Percentiles rank a stretch among this genome's conserved stretches.
These are phyloP conservation scores for Eledona agricola DNA, from an alignment of 2,888 invertebrate genomes.

Conservation along the genomic window DNA sequence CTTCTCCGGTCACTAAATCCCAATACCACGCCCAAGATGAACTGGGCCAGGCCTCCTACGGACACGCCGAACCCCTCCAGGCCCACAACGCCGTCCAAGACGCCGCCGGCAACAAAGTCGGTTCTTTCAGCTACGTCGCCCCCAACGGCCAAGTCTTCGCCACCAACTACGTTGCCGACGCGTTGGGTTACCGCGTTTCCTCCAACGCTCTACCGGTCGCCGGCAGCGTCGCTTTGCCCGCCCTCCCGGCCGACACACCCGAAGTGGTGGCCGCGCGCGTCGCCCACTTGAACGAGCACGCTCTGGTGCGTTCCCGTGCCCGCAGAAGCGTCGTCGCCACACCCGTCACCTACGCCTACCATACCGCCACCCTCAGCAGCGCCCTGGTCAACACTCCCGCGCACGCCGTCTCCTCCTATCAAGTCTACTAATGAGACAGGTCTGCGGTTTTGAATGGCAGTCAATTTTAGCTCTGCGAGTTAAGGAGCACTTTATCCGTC, in stretches of 20 bases:
- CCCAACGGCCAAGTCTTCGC: slow-evolving; percentile 61
- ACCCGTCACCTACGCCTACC: slow-evolving; percentile 41
- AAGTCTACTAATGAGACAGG: slow-evolving; percentile 49
- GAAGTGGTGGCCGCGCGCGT: slow-evolving; percentile 62
- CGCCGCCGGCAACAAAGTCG: slow-evolving; percentile 60
- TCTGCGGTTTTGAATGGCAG: slow-evolving; percentile 36
- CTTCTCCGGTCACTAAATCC: slow-evolving; percentile 51
- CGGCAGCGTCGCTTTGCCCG: slow-evolving; percentile 54
- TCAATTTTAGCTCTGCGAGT: slow-evolving; percentile 36
- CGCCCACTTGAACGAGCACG: slow-evolving; percentile 59
- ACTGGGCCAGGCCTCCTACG: slow-evolving; percentile 60
- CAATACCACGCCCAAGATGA: slow-evolving; percentile 62
- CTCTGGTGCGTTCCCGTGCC: slow-evolving; percentile 52
- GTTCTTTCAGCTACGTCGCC: slow-evolving; percentile 62
- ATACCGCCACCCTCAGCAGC: slow-evolving; percentile 52
- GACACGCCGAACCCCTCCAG: slow-evolving; percentile 59
- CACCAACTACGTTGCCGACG: slow-evolving; percentile 63
- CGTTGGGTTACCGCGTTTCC: slow-evolving; percentile 60
- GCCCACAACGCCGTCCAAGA: slow-evolving; percentile 58
- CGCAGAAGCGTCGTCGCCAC: slow-evolving; percentile 27
- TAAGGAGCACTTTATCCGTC: slow-evolving; percentile 25
- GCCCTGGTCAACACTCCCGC: slow-evolving; percentile 61
- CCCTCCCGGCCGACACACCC: slow-evolving; percentile 44
- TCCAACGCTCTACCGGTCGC: slow-evolving; percentile 62
- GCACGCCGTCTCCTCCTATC: slow-evolving; percentile 60